Evolutionary conservation across 2,113 vertebrate genomes (phyloP).

Genomic region (Gobio gobio): DNA sequence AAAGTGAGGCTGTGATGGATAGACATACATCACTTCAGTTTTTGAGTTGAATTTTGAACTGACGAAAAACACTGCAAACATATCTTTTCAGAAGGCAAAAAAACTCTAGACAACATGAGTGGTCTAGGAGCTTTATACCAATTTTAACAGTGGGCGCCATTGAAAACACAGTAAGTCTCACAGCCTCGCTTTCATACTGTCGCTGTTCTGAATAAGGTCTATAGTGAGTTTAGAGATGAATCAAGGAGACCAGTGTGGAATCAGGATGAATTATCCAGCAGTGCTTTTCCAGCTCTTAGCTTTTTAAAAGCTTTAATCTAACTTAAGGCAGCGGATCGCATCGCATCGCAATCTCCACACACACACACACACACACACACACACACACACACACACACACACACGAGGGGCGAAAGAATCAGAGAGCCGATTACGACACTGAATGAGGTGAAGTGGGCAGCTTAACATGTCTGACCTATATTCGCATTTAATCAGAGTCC

Average conservation of each 20-base stretch:
- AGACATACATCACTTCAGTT: too few species aligned
- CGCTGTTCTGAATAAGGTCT: too few species aligned
- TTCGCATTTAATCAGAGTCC: constrained; percentile 45
- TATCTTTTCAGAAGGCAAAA: too few species aligned
- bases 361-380: background rate
- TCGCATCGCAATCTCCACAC: background rate
- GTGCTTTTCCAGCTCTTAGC: background rate
- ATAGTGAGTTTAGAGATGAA: background rate
- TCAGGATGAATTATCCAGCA: background rate
- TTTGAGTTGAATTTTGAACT: too few species aligned
- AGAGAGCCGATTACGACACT: constrained; percentile 21
- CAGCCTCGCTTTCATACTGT: too few species aligned
- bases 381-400: background rate
- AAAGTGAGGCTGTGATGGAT: too few species aligned
- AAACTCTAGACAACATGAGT: too few species aligned
- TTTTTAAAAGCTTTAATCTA: constrained; percentile 18
- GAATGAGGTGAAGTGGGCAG: constrained; percentile 50
- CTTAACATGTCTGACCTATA: constrained; percentile 52
- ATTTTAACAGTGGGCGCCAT: too few species aligned
- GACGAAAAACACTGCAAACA: too few species aligned
- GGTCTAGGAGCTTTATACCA: too few species aligned
- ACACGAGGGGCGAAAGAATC: background rate
- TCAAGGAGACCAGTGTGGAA: background rate
- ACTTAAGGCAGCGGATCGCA: background rate
- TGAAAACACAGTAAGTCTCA: too few species aligned